Evolutionary conservation across 2,797 vertebrate genomes (phyloP).

Genomic region (Pogonophryne albipinna): DNA sequence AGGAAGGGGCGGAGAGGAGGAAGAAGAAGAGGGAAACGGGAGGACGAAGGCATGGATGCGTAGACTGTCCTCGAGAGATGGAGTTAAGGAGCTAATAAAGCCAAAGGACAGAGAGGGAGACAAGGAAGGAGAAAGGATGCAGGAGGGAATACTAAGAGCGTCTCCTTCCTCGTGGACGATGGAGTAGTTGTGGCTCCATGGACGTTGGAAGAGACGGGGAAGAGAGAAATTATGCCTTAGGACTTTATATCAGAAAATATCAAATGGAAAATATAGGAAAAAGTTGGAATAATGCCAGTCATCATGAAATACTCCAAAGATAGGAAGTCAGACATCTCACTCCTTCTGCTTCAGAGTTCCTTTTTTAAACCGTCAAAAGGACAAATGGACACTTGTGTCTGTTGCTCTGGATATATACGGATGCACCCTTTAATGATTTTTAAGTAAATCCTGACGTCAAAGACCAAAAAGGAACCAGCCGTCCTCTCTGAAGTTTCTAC

Average conservation of each 20-base stretch:
- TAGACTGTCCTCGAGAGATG: conserved; percentile 29
- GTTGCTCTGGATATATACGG: background rate
- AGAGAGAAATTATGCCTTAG: no score
- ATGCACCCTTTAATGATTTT: no score
- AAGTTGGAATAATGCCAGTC: no score
- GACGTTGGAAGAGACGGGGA: background rate
- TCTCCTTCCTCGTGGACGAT: conserved; percentile 26
- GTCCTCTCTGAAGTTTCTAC: background rate
- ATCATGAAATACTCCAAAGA: conserved; percentile 20
- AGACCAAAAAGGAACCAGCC: no score
- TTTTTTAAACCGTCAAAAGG: no score
- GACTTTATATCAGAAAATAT: no score
- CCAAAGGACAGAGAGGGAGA: conserved; percentile 47
- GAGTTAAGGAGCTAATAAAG: conserved; percentile 50
- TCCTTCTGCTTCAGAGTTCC: conserved; percentile 8
- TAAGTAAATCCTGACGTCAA: no score
- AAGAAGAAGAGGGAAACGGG: conserved; percentile 33
- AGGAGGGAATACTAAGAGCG: conserved; percentile 32
- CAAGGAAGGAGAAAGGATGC: conserved; percentile 36
- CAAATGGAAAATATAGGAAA: no score
- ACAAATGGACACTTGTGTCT: background rate
- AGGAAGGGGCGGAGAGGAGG: conserved; percentile 20
- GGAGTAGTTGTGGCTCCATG: conserved; percentile 32
- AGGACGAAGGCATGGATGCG: conserved; percentile 16
- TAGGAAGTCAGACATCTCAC: conserved; percentile 21